These are phyloP conservation scores for Sphinx pinastri DNA, from an alignment of 2,888 invertebrate genomes.

Conservation along the genomic window DNA sequence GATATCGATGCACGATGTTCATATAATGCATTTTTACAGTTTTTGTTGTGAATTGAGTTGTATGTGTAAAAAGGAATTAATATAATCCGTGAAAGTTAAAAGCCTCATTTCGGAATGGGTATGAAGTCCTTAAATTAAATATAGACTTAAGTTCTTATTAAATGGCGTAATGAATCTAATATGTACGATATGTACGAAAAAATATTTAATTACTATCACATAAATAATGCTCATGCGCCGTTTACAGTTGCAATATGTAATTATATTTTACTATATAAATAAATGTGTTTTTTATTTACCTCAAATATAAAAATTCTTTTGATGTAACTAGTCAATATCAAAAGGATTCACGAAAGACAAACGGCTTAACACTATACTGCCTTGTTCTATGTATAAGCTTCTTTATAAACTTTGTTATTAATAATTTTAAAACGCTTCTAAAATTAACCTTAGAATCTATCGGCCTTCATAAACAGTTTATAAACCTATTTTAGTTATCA, in stretches of 20 bases:
- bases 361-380: not conserved
- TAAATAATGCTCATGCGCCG: slow-evolving; percentile 7
- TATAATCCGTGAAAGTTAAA: not conserved
- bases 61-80: not conserved
- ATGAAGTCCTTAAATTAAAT: not conserved
- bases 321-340: too few species aligned
- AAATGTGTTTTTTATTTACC: slow-evolving; percentile 6
- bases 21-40: not conserved
- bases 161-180: not conserved
- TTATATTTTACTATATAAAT: not conserved
- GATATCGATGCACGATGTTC: slow-evolving; percentile 6
- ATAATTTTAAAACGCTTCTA: slow-evolving; percentile 10
- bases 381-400: not conserved
- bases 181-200: not conserved
- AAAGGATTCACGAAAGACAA: not conserved
- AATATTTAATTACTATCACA: not conserved
- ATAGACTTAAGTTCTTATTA: not conserved
- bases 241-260: slow-evolving; percentile 11
- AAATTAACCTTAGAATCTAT: not conserved
- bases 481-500: too few species aligned
- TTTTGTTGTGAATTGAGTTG: not conserved
- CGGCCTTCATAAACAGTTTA: too few species aligned
- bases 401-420: not conserved
- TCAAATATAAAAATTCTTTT: not conserved
- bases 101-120: not conserved